phyloP scores from a whole-genome alignment of 2,888 invertebrate genomes.

The Clitarchus hookeri region DNA sequence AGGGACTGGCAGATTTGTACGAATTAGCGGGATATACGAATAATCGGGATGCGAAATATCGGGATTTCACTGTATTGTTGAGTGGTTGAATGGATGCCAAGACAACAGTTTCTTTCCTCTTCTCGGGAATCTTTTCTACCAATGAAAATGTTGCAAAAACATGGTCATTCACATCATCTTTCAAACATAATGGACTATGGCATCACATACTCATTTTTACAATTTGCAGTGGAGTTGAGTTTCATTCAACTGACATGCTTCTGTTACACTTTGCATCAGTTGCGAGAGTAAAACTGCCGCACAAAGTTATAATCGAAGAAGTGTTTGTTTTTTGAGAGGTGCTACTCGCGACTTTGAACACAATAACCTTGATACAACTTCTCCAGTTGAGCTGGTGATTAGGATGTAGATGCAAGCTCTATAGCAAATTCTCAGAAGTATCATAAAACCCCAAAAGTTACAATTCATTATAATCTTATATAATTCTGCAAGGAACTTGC shows the following conservation, averaged over 20 bases:
- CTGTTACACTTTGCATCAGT: slow-evolving; percentile 38
- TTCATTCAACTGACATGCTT: slow-evolving; percentile 38
- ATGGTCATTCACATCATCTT: too few relatives aligned
- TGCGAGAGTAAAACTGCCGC: slow-evolving; percentile 46
- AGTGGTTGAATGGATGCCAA: too few relatives aligned
- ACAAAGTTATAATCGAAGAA: slow-evolving; percentile 48
- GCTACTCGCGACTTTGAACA: slow-evolving; percentile 45
- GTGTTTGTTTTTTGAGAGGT: slow-evolving; percentile 44
- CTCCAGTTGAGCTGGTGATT: slow-evolving; percentile 42
- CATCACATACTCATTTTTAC: too few relatives aligned
- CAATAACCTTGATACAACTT: slow-evolving; percentile 33
- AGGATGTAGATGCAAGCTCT: slow-evolving; percentile 40
- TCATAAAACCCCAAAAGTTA: background rate
- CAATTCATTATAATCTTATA: slow-evolving; percentile 20
- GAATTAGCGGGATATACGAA: too few relatives aligned
- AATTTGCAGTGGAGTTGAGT: too few relatives aligned
- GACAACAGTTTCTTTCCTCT: too few relatives aligned
- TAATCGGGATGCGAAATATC: too few relatives aligned
- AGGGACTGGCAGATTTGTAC: too few relatives aligned
- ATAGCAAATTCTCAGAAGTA: background rate
- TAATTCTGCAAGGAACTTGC: slow-evolving; percentile 46
- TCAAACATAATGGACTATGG: background rate
- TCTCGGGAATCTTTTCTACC: too few relatives aligned
- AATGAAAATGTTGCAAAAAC: too few relatives aligned
- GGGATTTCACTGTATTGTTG: too few relatives aligned